A percentile compares a stretch with the other conserved stretches of the same genome.
phyloP scores from a whole-genome alignment of 2,113 vertebrate species.

The Nannospalax galili region DNA sequence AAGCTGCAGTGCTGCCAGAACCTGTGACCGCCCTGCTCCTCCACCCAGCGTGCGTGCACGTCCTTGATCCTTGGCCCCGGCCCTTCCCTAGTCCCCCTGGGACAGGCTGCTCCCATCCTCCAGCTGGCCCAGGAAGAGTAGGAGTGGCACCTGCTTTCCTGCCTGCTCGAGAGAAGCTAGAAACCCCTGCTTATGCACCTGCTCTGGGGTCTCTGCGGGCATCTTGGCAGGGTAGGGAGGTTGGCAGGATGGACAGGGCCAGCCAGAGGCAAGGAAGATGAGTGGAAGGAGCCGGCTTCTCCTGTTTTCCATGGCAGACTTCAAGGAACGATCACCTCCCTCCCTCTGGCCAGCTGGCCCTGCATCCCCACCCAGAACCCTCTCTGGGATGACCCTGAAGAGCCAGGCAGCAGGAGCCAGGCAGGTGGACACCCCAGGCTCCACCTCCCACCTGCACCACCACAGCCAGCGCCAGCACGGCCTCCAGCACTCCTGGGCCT shows the following conservation, averaged over 20 bases:
- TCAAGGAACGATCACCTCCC: background rate
- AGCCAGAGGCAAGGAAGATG: slow-evolving; percentile 1
- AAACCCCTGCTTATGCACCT: slow-evolving; percentile 9
- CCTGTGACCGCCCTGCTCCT: slow-evolving; percentile 89
- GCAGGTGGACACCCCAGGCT: background rate
- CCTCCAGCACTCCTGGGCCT: slow-evolving; percentile 60
- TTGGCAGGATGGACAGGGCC: background rate
- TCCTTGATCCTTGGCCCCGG: background rate
- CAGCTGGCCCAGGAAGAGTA: slow-evolving; percentile 25
- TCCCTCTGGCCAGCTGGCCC: background rate
- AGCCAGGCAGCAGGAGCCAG: slow-evolving; percentile 25
- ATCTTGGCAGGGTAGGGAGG: background rate
- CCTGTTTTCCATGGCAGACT: slow-evolving; percentile 35
- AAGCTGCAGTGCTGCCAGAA: slow-evolving; percentile 98
- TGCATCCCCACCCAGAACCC: background rate
- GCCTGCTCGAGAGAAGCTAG: background rate
- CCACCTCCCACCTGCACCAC: background rate
- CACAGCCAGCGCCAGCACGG: slow-evolving; percentile 78
- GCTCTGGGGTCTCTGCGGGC: background rate
- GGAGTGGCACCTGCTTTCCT: background rate
- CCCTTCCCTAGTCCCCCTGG: slow-evolving; percentile 10
- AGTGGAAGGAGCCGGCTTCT: background rate
- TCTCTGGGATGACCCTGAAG: background rate
- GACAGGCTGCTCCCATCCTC: slow-evolving; percentile 29
- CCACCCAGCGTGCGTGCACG: slow-evolving; percentile 43